Conservation (phyloP, 2,113 vertebrate species). For the Macaca mulatta region DNA sequence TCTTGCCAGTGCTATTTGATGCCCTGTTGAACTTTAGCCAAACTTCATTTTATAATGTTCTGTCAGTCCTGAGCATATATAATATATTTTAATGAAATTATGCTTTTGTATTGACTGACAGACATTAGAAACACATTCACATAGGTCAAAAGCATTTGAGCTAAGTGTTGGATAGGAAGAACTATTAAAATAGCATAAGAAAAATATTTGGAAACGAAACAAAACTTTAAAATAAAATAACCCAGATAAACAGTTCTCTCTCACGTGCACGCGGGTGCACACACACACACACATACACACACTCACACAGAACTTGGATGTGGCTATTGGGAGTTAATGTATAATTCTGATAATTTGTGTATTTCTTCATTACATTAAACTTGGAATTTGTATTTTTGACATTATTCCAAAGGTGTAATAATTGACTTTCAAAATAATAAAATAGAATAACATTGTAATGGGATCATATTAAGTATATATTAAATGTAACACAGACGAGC, state of each 20-base stretch:
- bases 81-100: constrained; percentile 73
- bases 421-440: constrained; percentile 44
- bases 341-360: constrained; percentile 45
- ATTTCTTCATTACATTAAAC: constrained; percentile 42
- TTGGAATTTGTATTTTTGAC: constrained; percentile 42
- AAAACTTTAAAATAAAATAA: constrained; percentile 58
- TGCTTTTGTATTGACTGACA: constrained; percentile 70
- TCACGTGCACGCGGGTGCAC: too few species aligned
- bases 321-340: constrained; percentile 10
- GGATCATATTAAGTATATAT: neutral
- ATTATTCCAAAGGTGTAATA: neutral
- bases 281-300: neutral
- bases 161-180: constrained; percentile 40
- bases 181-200: constrained; percentile 52
- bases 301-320: neutral
- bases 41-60: constrained; percentile 65
- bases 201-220: constrained; percentile 68
- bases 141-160: constrained; percentile 55
- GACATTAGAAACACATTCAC: constrained; percentile 66
- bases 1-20: constrained; percentile 74
- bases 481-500: neutral
- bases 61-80: constrained; percentile 62
- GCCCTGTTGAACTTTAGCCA: constrained; percentile 76
- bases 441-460: neutral
- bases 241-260: constrained; percentile 31